Conservation (phyloP, 2,888 invertebrate species). For the Lagria hirta region DNA sequence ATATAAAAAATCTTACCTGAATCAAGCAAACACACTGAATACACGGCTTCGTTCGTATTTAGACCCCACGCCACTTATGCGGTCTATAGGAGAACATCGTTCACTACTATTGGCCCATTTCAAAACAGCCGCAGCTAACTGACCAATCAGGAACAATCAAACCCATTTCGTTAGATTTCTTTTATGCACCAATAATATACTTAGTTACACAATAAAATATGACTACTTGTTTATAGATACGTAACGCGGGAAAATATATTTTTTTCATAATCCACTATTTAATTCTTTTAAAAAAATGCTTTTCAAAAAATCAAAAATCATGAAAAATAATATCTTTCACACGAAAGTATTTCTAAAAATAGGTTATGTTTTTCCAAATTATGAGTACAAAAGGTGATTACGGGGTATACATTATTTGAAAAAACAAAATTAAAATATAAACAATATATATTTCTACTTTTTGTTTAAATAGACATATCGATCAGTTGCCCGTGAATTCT, state of each 20-base stretch:
- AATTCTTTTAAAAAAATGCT: too few species aligned
- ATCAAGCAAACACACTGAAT: slow-evolving; percentile 58
- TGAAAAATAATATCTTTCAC: too few species aligned
- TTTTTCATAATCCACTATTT: too few species aligned
- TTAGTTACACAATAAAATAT: slow-evolving; percentile 50
- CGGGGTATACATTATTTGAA: too few species aligned
- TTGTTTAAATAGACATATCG: too few species aligned
- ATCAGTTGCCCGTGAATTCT: too few species aligned
- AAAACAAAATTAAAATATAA: too few species aligned
- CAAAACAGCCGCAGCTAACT: slow-evolving; percentile 62
- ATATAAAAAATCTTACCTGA: slow-evolving; percentile 63
- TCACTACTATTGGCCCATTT: slow-evolving; percentile 59
- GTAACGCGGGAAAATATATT: slow-evolving; percentile 20
- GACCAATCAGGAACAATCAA: slow-evolving; percentile 57
- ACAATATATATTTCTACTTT: too few species aligned
- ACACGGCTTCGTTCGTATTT: slow-evolving; percentile 65
- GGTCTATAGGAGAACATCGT: slow-evolving; percentile 58
- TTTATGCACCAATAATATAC: slow-evolving; percentile 54
- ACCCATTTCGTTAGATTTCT: slow-evolving; percentile 59
- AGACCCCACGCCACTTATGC: slow-evolving; percentile 66
- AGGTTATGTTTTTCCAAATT: too few species aligned
- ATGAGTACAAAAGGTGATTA: too few species aligned
- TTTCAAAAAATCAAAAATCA: too few species aligned
- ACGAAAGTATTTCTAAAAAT: too few species aligned
- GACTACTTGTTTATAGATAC: slow-evolving; percentile 28